These are phyloP conservation scores for Ictidomys tridecemlineatus DNA, from an alignment of 2,113 vertebrate species.

Conservation along the genomic window DNA sequence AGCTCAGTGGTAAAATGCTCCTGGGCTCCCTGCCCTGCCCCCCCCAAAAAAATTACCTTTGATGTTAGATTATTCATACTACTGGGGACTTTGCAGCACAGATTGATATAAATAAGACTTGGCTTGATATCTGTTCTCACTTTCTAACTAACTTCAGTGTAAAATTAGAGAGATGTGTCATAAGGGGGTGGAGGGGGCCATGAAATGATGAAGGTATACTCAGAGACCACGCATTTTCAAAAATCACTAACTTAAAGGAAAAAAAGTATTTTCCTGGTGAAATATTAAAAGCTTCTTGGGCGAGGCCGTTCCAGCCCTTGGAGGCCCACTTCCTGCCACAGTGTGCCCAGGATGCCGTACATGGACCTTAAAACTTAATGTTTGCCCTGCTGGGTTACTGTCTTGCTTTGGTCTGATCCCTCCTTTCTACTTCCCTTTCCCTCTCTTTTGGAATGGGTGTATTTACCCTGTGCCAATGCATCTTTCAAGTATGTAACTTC, in stretches of 20 bases:
- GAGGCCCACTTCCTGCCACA: too few species aligned
- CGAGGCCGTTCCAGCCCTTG: too few species aligned
- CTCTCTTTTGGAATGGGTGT: too few species aligned
- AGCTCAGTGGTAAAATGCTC: too few species aligned
- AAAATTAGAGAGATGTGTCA: constrained; percentile 1
- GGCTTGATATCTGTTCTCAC: background rate
- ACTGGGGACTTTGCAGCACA: background rate
- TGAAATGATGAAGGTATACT: background rate
- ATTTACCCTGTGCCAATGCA: too few species aligned
- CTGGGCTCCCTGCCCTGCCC: too few species aligned
- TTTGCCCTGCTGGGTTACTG: too few species aligned
- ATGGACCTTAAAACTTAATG: too few species aligned
- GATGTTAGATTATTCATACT: constrained; percentile 31
- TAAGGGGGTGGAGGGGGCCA: background rate
- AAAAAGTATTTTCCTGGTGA: background rate
- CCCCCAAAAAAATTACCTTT: background rate
- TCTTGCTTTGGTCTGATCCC: too few species aligned
- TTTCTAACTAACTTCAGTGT: background rate
- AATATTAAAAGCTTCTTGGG: constrained; percentile 1
- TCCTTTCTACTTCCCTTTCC: too few species aligned
- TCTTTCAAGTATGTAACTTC: too few species aligned
- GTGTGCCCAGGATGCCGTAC: too few species aligned
- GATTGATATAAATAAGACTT: background rate
- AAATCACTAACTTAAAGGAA: background rate
- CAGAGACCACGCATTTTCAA: background rate